Evolutionary conservation across 1,140 invertebrate genomes (phyloP), one percentile per base, ranked within the genome.

Genomic region (Sinonovacula constricta): DNA sequence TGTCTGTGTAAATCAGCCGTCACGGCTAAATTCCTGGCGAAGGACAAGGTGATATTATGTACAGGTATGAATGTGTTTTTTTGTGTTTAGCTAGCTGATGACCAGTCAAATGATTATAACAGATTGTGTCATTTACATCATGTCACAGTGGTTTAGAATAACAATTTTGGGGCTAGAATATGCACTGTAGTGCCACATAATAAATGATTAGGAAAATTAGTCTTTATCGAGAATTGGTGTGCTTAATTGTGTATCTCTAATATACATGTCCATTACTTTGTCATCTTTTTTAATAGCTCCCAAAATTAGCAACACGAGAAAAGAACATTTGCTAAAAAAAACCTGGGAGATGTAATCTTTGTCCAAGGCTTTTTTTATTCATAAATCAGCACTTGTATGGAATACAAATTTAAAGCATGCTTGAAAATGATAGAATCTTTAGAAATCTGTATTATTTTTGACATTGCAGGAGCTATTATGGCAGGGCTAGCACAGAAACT

Each of bases 1-100:
- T 99, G 98, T 92, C 92, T 98, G 22, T 93, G 93, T 2, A 98
- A 98, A 92, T 95, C 94, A 30, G 93, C 96, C 0, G 74, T 89
- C 45, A 97, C 97, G 0, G 93, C 98, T 4, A 94, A 94, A 81
- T 94, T 93, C 82, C 87, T 99, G 54, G 89, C 94, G 0, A 96
- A 96, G 88, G 92, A 94, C 4, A 96, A 97, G 88, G 94, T 98
- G 56, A 93, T 99, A 34, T 90, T 99, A 0, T 98, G 97, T 86
- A 98, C 97, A 82, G 97, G 97, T 95, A 91, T 2, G 67, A n/a
- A 24, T 28, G n/a, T n/a, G n/a, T n/a, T 60, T 92, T 93, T 67
- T 89, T 87, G 2, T 91, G 93, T 0, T 86, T 93, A 12, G 39
- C 26, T 18, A 26, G 22, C 12, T 30, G 36, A 30, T 15, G 18